phyloP scores from a whole-genome alignment of 1,140 invertebrate genomes.

The Drosophila triauraria region DNA sequence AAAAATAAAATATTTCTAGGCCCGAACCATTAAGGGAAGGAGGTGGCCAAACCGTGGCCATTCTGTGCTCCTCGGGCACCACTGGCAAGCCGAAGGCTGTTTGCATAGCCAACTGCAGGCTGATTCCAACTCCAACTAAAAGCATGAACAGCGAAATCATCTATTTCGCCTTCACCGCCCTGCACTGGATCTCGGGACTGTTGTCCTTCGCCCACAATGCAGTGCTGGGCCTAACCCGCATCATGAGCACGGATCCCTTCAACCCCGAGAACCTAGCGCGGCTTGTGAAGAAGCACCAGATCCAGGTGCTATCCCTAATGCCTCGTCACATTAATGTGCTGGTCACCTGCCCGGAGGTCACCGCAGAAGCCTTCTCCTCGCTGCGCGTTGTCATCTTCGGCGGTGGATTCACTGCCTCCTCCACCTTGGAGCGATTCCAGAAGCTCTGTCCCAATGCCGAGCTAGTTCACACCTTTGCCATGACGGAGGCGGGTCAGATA shows the following conservation, averaged over 20 bases:
- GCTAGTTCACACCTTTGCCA: background rate
- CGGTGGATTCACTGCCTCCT: background rate
- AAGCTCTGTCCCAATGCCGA: background rate
- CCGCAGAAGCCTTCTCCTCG: background rate
- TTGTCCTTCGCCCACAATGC: background rate
- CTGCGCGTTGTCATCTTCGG: background rate
- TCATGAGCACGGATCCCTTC: slow-evolving; percentile 2
- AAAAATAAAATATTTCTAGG: background rate
- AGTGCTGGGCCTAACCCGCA: background rate
- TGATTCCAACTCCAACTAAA: background rate
- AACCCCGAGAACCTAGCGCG: background rate
- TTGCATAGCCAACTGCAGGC: slow-evolving; percentile 2
- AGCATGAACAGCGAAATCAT: background rate
- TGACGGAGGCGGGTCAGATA: background rate
- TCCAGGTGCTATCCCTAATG: background rate
- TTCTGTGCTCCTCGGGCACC: slow-evolving; percentile 6
- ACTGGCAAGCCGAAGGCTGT: slow-evolving; percentile 4
- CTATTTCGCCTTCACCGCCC: background rate
- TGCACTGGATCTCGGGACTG: slow-evolving; percentile 5
- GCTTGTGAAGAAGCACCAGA: background rate
- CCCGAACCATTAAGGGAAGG: background rate
- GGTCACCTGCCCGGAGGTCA: background rate
- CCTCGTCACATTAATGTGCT: slow-evolving; percentile 2
- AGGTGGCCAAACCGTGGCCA: slow-evolving; percentile 1
- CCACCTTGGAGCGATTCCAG: slow-evolving; percentile 7